phyloP scores from a whole-genome alignment of 2,113 vertebrate genomes.

The Cebus imitator region DNA sequence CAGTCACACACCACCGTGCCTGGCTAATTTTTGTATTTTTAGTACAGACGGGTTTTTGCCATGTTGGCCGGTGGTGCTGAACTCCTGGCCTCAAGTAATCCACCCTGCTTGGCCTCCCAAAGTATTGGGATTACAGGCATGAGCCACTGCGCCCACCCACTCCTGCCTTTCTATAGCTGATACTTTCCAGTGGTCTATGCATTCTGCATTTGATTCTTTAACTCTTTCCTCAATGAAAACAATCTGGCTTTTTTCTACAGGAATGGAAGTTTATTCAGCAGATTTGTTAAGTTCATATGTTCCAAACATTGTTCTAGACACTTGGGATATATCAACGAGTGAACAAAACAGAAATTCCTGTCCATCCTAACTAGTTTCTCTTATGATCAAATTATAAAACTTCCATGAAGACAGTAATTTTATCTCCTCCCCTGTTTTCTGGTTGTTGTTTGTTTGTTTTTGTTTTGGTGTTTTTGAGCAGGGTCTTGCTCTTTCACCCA shows the following conservation, averaged over 20 bases:
- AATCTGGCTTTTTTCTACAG: neutral
- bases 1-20: too few relatives aligned
- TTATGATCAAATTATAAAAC: neutral
- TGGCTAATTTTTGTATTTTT: too few relatives aligned
- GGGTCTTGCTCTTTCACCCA: too few relatives aligned
- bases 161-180: neutral
- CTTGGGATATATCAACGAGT: neutral
- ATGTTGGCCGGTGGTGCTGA: too few relatives aligned
- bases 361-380: neutral
- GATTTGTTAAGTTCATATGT: neutral
- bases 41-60: too few relatives aligned
- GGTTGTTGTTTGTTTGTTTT: too few relatives aligned
- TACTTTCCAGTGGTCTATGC: neutral
- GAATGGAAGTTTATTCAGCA: slow-evolving; percentile 7
- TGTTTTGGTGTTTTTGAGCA: too few relatives aligned
- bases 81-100: too few relatives aligned
- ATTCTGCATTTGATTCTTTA: neutral
- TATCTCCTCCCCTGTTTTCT: neutral
- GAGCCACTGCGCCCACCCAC: too few relatives aligned
- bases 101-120: too few relatives aligned
- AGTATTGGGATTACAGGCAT: too few relatives aligned
- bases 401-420: neutral
- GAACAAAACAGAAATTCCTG: neutral
- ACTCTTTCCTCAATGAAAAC: neutral
- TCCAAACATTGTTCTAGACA: neutral